A percentile compares a stretch with the other conserved stretches of the same genome.
These are phyloP conservation scores for Melitaea cinxia DNA, from an alignment of 1,140 invertebrate species.

Conservation along the genomic window DNA sequence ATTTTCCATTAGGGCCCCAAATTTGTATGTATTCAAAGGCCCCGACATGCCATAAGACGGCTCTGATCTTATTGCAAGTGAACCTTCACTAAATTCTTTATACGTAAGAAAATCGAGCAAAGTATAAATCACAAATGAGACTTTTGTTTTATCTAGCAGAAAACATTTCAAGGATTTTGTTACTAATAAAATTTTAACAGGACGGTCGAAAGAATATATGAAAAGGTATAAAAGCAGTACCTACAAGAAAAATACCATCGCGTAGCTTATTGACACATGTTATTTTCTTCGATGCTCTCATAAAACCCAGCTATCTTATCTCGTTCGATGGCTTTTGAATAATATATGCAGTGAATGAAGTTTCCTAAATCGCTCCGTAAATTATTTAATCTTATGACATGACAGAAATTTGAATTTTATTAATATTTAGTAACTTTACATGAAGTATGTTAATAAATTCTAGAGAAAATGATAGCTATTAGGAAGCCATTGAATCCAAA, in stretches of 20 bases:
- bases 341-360: conserved; percentile 47
- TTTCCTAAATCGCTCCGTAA: conserved; percentile 30
- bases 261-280: conserved; percentile 59
- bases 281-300: conserved; percentile 58
- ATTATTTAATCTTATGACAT: conserved; percentile 30
- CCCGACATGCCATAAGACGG: too few species aligned
- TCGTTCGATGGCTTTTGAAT: conserved; percentile 53
- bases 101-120: conserved; percentile 14
- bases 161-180: conserved; percentile 37
- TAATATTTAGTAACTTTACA: background rate
- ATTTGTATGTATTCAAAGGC: too few species aligned
- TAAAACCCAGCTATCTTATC: conserved; percentile 65
- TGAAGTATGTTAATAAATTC: background rate
- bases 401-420: conserved; percentile 16
- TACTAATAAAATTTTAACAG: conserved; percentile 62
- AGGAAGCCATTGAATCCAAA: background rate
- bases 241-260: conserved; percentile 54
- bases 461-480: background rate
- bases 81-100: conserved; percentile 16
- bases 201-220: conserved; percentile 44
- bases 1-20: too few species aligned
- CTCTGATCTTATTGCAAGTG: background rate
- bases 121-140: conserved; percentile 34
- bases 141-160: conserved; percentile 30
- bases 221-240: conserved; percentile 49